Evolutionary conservation across 2,113 vertebrate genomes (phyloP).

Genomic region (Lophotis ruficrista): DNA sequence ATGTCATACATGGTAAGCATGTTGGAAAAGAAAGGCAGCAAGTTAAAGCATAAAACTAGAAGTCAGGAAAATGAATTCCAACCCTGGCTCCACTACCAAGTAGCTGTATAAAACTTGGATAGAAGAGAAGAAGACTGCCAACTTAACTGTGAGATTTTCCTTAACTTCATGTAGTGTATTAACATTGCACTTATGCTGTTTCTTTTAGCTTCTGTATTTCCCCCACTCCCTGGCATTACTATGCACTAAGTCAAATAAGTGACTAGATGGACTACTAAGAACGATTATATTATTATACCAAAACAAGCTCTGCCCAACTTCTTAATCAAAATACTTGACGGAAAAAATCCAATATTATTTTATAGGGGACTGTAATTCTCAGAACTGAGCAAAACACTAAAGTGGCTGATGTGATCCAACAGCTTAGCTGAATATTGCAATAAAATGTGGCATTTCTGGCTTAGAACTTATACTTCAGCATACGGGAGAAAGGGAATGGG

Average conservation of each 20-base stretch:
- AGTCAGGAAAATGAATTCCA: conserved; percentile 59
- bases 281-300: neutral
- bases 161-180: conserved; percentile 59
- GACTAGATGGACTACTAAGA: neutral
- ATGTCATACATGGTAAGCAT: conserved; percentile 46
- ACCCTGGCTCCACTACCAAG: conserved; percentile 42
- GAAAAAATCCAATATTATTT: neutral
- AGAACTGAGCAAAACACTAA: neutral
- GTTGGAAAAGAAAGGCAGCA: conserved; percentile 54
- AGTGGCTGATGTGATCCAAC: neutral
- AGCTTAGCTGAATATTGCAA: neutral
- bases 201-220: conserved; percentile 37
- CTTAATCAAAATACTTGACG: conserved; percentile 5
- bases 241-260: neutral
- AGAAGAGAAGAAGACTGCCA: conserved; percentile 40
- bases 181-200: conserved; percentile 57
- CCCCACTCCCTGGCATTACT: neutral
- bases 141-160: conserved; percentile 34
- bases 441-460: neutral
- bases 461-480: neutral
- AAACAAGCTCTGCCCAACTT: neutral
- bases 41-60: conserved; percentile 46
- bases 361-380: neutral
- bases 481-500: neutral
- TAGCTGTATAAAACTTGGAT: conserved; percentile 48